Evolutionary conservation across 2,888 invertebrate genomes (phyloP), one percentile per base, ranked within the genome.

Genomic region (Caenorhabditis japonica): DNA sequence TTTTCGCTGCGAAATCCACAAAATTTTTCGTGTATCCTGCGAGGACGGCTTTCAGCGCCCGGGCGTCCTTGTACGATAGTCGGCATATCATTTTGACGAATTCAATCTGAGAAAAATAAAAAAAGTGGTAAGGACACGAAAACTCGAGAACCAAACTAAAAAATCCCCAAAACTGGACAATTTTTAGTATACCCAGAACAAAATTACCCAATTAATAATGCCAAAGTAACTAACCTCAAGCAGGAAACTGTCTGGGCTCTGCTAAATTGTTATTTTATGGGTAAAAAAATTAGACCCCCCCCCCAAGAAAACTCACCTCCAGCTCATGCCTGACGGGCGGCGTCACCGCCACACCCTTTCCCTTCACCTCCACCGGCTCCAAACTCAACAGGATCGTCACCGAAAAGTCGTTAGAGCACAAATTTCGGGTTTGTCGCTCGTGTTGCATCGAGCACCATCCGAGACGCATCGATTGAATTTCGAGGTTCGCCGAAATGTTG

Each of bases 371-470:
- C 17, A 43, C 15, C 19, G n/a, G 43, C 19, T 76, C 75, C 4
- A 75, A 56, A 5, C 34, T 17, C 58, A 79, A 58, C n/a, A 49
- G 38, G 7, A 85, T 62, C 0, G 83, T 80, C 8, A 79, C 70
- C 21, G 81, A 78, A 69, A 87, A 87, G 17, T 84, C 83, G 52
- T 87, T 87, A 4, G 86, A 82, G 51, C 86, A 78, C 44, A 75
- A 69, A 27, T 78, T 81, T 33, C 68, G 53, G 3, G 81, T 79
- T 25, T 75, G 58, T 33, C 61, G 60, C 38, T 75, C 75, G n/a
- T 81, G 72, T 17, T 76, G 72, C 85, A 87, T 84, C 15, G 79
- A 34, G 62, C 87, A 87, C 84, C 87, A 86, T 21, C 71, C 66
- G 13, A 83, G 21, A 5, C 58, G 60, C 21, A 76, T 55, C 39